phyloP scores from a whole-genome alignment of 2,797 vertebrate genomes.

The Scomberomorus guttatus region DNA sequence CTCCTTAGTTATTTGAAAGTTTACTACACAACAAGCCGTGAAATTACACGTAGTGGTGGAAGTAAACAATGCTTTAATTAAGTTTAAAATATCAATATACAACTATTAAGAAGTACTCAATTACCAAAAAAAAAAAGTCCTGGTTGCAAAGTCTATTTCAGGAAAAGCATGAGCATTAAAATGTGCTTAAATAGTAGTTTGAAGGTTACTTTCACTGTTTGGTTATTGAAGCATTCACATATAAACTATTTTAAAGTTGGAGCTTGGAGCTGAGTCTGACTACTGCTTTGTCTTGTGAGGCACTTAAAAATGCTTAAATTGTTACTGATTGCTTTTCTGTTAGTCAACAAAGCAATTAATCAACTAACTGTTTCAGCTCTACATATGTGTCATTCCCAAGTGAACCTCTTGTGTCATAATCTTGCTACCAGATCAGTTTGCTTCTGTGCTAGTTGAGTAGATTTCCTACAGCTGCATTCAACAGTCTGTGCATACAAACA shows the following conservation, averaged over 20 bases:
- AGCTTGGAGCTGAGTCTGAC: too few species aligned
- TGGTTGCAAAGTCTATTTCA: too few species aligned
- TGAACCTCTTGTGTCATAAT: not conserved
- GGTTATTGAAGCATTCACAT: not conserved
- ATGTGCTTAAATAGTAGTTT: too few species aligned
- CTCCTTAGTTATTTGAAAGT: not conserved
- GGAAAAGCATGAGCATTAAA: too few species aligned
- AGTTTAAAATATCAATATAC: too few species aligned
- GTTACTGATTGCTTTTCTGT: not conserved
- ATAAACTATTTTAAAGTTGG: not conserved
- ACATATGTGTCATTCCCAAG: not conserved
- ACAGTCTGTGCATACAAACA: slow-evolving; percentile 7
- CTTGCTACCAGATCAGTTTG: not conserved
- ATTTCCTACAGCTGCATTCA: not conserved
- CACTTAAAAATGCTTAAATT: not conserved
- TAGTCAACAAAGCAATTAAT: not conserved
- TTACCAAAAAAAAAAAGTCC: too few species aligned
- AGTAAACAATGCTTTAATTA: not conserved
- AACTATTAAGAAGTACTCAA: too few species aligned
- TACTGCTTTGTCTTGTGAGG: too few species aligned
- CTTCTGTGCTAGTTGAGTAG: not conserved
- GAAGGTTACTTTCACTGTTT: not conserved
- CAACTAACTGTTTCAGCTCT: too few species aligned
- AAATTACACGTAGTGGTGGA: not conserved
- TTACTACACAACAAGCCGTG: not conserved